Conservation (phyloP, 2,113 vertebrate genomes). For the Gallinago jamesoni region DNA sequence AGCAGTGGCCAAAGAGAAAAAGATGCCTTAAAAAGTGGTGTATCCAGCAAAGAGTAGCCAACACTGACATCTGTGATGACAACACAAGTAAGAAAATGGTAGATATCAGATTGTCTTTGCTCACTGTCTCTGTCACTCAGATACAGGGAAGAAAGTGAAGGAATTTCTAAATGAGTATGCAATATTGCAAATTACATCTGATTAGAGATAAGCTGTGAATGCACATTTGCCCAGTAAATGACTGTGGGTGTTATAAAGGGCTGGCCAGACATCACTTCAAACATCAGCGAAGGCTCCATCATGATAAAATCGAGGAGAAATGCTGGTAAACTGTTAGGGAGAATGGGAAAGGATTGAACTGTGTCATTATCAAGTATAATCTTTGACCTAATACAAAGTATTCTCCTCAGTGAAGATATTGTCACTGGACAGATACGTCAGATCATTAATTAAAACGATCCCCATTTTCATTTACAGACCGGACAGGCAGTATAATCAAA, state of each 20-base stretch:
- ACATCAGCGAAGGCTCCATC: background rate
- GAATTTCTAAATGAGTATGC: background rate
- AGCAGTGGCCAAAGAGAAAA: background rate
- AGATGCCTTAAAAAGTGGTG: background rate
- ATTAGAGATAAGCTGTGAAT: background rate
- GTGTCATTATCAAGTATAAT: background rate
- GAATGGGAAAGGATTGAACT: background rate
- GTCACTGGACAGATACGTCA: background rate
- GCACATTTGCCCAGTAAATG: background rate
- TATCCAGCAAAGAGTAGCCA: background rate
- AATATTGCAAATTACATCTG: background rate
- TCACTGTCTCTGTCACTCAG: background rate
- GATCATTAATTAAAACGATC: background rate
- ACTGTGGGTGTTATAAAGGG: background rate
- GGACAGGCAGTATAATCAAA: background rate
- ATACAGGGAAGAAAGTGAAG: background rate
- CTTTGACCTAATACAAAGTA: background rate
- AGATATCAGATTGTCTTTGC: background rate
- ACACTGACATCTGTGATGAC: background rate
- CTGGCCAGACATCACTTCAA: background rate
- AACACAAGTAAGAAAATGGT: background rate
- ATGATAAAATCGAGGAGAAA: background rate
- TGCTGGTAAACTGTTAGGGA: background rate
- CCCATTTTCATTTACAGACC: background rate
- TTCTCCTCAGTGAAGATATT: background rate